A percentile compares a stretch with the other conserved stretches of the same genome.
phyloP scores from a whole-genome alignment of 1,140 invertebrate species.

The Trachymyrmex cornetzi region DNA sequence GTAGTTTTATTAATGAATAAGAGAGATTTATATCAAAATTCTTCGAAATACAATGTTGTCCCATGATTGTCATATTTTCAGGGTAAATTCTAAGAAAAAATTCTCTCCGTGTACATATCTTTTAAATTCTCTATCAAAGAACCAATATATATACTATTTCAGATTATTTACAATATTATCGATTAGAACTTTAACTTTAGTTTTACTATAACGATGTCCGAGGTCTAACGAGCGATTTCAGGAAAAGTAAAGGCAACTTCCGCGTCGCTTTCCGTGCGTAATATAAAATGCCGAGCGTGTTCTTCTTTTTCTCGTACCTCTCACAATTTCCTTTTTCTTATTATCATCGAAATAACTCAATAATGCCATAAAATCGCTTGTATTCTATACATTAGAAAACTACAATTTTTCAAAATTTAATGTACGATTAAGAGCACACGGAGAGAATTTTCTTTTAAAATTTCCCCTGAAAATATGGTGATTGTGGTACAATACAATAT shows the following conservation, averaged over 20 bases:
- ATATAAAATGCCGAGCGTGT: conserved; percentile 70
- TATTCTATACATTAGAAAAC: neutral
- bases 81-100: no score
- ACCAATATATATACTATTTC: neutral
- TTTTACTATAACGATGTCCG: conserved; percentile 25
- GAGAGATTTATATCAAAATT: no score
- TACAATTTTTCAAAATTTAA: conserved; percentile 34
- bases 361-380: conserved; percentile 21
- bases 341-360: neutral
- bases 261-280: conserved; percentile 77
- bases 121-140: neutral
- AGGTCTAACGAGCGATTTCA: conserved; percentile 44
- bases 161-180: neutral
- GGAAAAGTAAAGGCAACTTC: conserved; percentile 69
- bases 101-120: no score
- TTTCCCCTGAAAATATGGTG: no score
- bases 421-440: neutral
- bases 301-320: conserved; percentile 15
- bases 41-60: no score
- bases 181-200: conserved; percentile 6
- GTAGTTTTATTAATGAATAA: no score
- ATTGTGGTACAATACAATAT: no score
- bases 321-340: conserved; percentile 63
- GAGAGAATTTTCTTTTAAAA: no score
- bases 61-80: no score